Percentiles rank a stretch among this genome's conserved stretches.
Evolutionary conservation across 2,797 vertebrate genomes (phyloP).

Genomic region (Pelochelys cantorii): DNA sequence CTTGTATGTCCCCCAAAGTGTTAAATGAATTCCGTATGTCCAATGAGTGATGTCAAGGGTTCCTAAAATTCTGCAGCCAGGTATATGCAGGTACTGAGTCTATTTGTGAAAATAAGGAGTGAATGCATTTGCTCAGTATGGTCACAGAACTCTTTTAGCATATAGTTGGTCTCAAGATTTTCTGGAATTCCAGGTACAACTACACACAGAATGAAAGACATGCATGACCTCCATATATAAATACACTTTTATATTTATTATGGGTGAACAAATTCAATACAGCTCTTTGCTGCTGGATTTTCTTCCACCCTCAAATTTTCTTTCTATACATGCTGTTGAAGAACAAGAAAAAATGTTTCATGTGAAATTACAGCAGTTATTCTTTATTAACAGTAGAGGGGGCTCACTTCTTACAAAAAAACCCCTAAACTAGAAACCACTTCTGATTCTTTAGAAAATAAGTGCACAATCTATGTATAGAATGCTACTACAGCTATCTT

Average conservation of each 20-base stretch:
- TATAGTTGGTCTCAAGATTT: not conserved
- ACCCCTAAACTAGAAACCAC: rapidly evolving
- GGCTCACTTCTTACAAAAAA: slow-evolving; percentile 50
- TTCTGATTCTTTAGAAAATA: rapidly evolving
- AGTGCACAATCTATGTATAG: rapidly evolving
- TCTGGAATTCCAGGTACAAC: not conserved
- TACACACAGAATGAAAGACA: not conserved
- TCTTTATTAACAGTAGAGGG: slow-evolving; percentile 64
- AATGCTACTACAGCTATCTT: not conserved
- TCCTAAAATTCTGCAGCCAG: not conserved
- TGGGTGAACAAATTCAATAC: not conserved
- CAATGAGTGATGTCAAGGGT: not conserved
- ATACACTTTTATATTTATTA: not conserved
- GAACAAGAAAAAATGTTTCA: not conserved
- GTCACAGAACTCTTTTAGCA: not conserved
- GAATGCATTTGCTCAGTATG: not conserved
- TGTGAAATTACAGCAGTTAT: slow-evolving; percentile 12
- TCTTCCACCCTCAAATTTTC: rapidly evolving
- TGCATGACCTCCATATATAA: not conserved
- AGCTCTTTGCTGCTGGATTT: not conserved
- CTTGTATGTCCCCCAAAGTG: not conserved
- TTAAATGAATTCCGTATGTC: not conserved
- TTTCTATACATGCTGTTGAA: rapidly evolving
- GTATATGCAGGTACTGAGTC: not conserved
- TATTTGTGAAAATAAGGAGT: not conserved